Base-by-base conservation (phyloP, 2,113 vertebrate species). In the Gnathonemus echidnorhynchus region DNA sequence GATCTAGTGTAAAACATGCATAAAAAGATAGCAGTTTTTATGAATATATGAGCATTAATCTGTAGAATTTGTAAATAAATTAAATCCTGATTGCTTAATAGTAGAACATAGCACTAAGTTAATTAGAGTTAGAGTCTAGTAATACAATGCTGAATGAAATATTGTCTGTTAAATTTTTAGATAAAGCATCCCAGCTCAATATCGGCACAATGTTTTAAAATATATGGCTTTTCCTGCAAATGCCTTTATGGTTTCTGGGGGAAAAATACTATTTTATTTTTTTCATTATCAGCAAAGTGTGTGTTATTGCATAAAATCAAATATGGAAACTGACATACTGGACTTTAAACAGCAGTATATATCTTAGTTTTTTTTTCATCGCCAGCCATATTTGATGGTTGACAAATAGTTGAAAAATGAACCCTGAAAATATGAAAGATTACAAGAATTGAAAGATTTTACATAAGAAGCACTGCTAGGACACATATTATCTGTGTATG, bases 361-460 rank as follows among this genome's bases (percentile, higher is more conserved):
- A 88, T 77, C 31, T 53, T 5, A 52, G 35, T 56, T 45, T 80
- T 48, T 50, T 53, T 17, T 39, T 90, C n/a, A 48, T 56, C 77
- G 3, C 45, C 4, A 50, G 48, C 17, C 45, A 49, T 42, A 35
- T 53, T 66, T 86, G 66, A 74, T 49, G 45, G 27, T 15, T 88
- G 89, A 50, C 35, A 83, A 24, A 56, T 35, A 42, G 48, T n/a
- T 19, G 11, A 49, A 42, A 39, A 77, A 70, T 70, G n/a, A 70
- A 70, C 3, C n/a, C 10, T 70, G 62, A 70, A 27, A 70, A 70
- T 70, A 56, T 90, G 42, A 77, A 90, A 83, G 27, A 88, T 80
- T 31, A 88, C 48, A 88, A 15, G 62, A 88, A 88, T 15, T 88
- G 35, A 56, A 80, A 39, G 21, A 62, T 24, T 35, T 56, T 24